A percentile compares a stretch with the other conserved stretches of the same genome.
These are phyloP conservation scores for Gnatocerus cornutus DNA, from an alignment of 2,888 invertebrate species.

Conservation along the genomic window DNA sequence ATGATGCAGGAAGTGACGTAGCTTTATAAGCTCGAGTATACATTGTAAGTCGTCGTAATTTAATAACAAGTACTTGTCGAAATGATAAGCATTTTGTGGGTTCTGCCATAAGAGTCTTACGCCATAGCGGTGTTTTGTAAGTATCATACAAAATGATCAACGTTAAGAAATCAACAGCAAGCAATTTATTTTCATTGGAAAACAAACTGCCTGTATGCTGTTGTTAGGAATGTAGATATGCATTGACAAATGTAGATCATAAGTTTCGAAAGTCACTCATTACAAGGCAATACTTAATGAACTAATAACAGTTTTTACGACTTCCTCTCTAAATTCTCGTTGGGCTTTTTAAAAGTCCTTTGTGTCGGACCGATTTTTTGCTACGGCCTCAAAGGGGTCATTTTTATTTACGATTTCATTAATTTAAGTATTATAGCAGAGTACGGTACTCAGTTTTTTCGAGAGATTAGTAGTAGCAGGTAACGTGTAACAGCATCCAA, in stretches of 20 bases:
- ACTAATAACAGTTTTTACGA: constrained; percentile 36
- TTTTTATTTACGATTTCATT: constrained; percentile 10
- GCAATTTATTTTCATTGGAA: constrained; percentile 22
- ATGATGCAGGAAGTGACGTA: constrained; percentile 30
- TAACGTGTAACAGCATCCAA: constrained; percentile 12
- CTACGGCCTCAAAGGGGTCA: neutral
- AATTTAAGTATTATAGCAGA: constrained; percentile 12
- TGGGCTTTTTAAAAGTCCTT: constrained; percentile 7
- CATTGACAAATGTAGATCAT: constrained; percentile 39
- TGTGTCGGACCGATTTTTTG: too few species aligned
- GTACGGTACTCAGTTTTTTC: constrained; percentile 13
- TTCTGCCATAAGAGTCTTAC: neutral
- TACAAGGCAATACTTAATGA: constrained; percentile 36
- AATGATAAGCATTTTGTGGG: neutral
- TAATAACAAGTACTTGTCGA: too few species aligned
- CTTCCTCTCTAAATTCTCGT: constrained; percentile 33
- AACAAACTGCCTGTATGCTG: constrained; percentile 11
- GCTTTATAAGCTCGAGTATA: constrained; percentile 9
- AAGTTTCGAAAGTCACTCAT: constrained; percentile 40
- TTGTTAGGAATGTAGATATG: constrained; percentile 32
- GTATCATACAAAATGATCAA: constrained; percentile 1
- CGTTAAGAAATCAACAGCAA: constrained; percentile 8
- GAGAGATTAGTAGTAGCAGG: neutral
- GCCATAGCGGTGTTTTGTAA: neutral
- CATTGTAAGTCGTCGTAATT: too few species aligned